These are phyloP conservation scores for Pygoscelis adeliae DNA, from an alignment of 2,113 vertebrate species.

Conservation along the genomic window DNA sequence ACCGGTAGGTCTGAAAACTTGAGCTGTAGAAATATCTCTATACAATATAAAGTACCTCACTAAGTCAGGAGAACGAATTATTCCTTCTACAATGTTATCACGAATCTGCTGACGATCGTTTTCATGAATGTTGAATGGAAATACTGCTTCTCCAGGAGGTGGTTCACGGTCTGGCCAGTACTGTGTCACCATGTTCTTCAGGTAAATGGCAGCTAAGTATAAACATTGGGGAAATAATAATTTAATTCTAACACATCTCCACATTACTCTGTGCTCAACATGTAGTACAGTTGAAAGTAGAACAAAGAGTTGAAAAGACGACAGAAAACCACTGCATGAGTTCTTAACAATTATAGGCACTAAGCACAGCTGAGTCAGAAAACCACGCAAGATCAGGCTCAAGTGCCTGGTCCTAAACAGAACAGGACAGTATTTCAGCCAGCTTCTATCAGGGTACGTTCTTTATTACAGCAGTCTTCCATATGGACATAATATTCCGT, in stretches of 20 bases:
- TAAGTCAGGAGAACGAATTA: conserved; percentile 93
- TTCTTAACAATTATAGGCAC: not conserved
- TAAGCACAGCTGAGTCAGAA: not conserved
- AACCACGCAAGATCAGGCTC: not conserved
- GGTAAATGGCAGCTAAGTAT: conserved; percentile 90
- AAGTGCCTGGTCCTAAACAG: not conserved
- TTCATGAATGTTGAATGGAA: conserved; percentile 97
- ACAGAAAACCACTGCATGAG: not conserved
- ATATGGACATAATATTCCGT: not conserved
- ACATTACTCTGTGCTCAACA: not conserved
- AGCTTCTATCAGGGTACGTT: not conserved
- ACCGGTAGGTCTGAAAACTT: not conserved
- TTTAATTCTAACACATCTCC: not conserved
- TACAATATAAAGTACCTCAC: conserved; percentile 80
- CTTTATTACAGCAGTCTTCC: not conserved
- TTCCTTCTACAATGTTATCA: conserved; percentile 93
- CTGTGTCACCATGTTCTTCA: conserved; percentile 99
- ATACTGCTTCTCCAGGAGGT: conserved; percentile 85
- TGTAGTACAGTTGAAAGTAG: not conserved
- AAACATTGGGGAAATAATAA: not conserved
- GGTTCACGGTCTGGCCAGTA: conserved; percentile 97
- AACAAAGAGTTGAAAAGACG: not conserved
- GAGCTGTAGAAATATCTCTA: not conserved
- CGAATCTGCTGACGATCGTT: conserved; percentile 95
- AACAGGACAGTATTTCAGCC: not conserved